phyloP scores from a whole-genome alignment of 23 tunicate genomes.

The Halocynthia aurantium region DNA sequence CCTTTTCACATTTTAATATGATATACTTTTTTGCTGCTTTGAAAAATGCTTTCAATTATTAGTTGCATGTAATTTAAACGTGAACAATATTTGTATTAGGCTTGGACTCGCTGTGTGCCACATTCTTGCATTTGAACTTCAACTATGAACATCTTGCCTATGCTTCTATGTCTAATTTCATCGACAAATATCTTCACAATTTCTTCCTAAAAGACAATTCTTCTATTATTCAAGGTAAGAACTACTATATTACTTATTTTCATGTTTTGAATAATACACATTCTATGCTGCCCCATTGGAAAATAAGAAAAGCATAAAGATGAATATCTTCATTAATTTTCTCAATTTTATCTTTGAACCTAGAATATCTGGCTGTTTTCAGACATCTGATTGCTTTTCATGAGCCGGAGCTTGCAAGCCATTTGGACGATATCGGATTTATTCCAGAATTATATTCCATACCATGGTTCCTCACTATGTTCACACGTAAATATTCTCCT shows the following conservation, averaged over 20 bases:
- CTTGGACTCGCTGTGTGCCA: constrained; percentile 90
- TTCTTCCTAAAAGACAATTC: constrained; percentile 90
- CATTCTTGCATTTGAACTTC: constrained; percentile 83
- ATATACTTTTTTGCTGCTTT: neutral
- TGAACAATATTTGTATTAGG: neutral
- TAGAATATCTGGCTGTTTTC: constrained; percentile 86
- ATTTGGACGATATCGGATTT: constrained; percentile 66
- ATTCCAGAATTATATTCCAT: constrained; percentile 92
- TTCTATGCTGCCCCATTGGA: no score
- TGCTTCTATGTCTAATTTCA: constrained; percentile 73
- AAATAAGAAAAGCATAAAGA: neutral
- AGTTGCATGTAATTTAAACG: neutral
- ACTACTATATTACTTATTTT: neutral
- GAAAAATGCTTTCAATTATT: neutral
- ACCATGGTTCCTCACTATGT: constrained; percentile 99
- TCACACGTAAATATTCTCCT: constrained; percentile 42
- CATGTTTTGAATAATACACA: no score
- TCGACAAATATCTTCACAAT: constrained; percentile 70
- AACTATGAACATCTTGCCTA: constrained; percentile 78
- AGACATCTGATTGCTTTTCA: constrained; percentile 74
- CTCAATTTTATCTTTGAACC: neutral
- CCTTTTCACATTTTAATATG: neutral
- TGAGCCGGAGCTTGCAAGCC: constrained; percentile 78
- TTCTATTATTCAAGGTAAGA: constrained; percentile 43
- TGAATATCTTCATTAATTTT: neutral